A percentile compares a stretch with the other conserved stretches of the same genome.
Evolutionary conservation across 1,140 invertebrate genomes (phyloP).

Genomic region (Archivesica marissinica): DNA sequence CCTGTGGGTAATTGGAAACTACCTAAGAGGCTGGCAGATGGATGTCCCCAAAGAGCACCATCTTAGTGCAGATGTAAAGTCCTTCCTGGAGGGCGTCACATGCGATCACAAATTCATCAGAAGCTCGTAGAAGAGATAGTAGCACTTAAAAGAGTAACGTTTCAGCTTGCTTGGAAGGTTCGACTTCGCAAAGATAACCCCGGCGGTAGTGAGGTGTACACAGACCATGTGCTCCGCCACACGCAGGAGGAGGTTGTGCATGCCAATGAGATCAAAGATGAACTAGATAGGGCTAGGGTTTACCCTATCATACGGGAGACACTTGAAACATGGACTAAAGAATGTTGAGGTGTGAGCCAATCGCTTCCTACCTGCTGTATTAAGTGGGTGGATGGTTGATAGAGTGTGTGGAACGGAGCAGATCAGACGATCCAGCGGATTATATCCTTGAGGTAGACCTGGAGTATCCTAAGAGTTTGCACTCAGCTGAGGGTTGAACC

Average conservation of each 20-base stretch:
- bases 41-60: no score
- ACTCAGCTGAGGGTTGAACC: no score
- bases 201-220: slow-evolving; percentile 19
- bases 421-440: no score
- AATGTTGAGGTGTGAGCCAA: slow-evolving; percentile 36
- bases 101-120: background rate
- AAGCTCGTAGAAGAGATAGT: slow-evolving; percentile 54
- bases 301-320: background rate
- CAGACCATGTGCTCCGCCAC: slow-evolving; percentile 1
- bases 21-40: background rate
- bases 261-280: slow-evolving; percentile 14
- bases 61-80: no score
- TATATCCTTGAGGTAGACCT: no score
- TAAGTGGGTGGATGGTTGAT: no score
- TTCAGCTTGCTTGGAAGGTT: slow-evolving; percentile 47
- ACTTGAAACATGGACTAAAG: slow-evolving; percentile 49
- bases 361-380: no score
- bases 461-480: no score
- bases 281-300: slow-evolving; percentile 40
- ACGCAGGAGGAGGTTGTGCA: slow-evolving; percentile 44
- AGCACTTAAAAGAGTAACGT: slow-evolving; percentile 46
- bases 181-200: slow-evolving; percentile 25
- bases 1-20: background rate
- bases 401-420: no score
- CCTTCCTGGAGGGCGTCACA: slow-evolving; percentile 40